Conservation (phyloP, 2,797 vertebrate species). For the Ciconia nigra region DNA sequence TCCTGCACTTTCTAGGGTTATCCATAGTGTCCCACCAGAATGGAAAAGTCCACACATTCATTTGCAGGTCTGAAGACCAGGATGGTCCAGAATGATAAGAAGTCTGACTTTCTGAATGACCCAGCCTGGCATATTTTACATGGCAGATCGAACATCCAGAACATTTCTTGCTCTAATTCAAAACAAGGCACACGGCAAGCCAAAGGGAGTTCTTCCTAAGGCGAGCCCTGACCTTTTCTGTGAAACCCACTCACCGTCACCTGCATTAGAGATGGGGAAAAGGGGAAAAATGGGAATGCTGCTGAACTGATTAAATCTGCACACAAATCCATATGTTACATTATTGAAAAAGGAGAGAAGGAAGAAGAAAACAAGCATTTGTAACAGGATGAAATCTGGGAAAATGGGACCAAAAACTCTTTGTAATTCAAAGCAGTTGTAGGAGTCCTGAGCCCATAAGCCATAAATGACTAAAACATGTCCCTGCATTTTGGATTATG, state of each 20-base stretch:
- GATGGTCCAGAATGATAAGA: background rate
- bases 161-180: background rate
- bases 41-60: background rate
- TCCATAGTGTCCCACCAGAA: background rate
- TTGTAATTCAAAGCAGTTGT: conserved; percentile 40
- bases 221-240: background rate
- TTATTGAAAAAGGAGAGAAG: background rate
- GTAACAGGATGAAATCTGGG: conserved; percentile 25
- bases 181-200: background rate
- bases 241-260: background rate
- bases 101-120: background rate
- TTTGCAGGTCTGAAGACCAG: background rate
- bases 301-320: background rate
- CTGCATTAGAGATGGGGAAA: background rate
- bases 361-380: conserved; percentile 27
- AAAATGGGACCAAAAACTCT: conserved; percentile 11
- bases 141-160: background rate
- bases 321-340: background rate
- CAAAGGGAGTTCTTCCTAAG: background rate
- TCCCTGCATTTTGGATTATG: conserved; percentile 28
- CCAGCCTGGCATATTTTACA: background rate
- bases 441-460: conserved; percentile 4
- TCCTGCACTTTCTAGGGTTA: background rate
- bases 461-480: conserved; percentile 58
- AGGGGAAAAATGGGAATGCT: background rate